Base-by-base conservation (phyloP, 1,140 invertebrate species). In the Pectinophora gossypiella region DNA sequence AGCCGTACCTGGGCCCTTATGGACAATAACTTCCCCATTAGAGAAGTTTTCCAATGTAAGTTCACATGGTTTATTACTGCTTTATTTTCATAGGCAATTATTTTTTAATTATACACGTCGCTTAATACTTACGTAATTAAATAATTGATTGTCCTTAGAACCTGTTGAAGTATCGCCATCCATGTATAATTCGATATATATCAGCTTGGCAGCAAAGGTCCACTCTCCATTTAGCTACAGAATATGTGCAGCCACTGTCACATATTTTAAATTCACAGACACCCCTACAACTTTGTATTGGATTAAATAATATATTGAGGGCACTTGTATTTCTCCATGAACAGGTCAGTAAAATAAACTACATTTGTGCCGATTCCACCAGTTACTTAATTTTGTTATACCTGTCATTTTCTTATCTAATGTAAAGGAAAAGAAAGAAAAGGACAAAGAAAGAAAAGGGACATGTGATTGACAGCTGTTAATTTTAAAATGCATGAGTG, bases 281-380 rank as follows among this genome's bases (percentile, higher is more conserved):
- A 53, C 90, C 91, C 10, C 82, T 95, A 40, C 93, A 96, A 84
- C 91, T 94, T 59, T 95, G 94, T 68, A 90, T 95, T 47, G 94
- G 94, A 0, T 79, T 96, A 5, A 91, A 94, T 61, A 94, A 92
- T 49, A 90, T 95, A 57, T 71, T 95, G 10, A 91, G 92, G 72
- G 93, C 93, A 4, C 76, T 96, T n/a, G 90, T 93, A 61, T 96
- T 96, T 76, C 82, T 96, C 13, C 93, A 95, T 69, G 91, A 94
- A 54, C 94, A 92, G 72, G 90, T 91, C 71, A 68, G 50, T n/a
- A 6, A 6, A 27, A 27, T 27, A 12, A 6, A n/a, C n/a, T n/a
- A n/a, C n/a, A n/a, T n/a, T n/a, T n/a, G n/a, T n/a, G n/a, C n/a
- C n/a, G n/a, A n/a, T n/a, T n/a, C n/a, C n/a, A n/a, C n/a, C n/a